These are phyloP conservation scores for Polydrusus cervinus DNA, from an alignment of 2,888 invertebrate species.

Conservation along the genomic window DNA sequence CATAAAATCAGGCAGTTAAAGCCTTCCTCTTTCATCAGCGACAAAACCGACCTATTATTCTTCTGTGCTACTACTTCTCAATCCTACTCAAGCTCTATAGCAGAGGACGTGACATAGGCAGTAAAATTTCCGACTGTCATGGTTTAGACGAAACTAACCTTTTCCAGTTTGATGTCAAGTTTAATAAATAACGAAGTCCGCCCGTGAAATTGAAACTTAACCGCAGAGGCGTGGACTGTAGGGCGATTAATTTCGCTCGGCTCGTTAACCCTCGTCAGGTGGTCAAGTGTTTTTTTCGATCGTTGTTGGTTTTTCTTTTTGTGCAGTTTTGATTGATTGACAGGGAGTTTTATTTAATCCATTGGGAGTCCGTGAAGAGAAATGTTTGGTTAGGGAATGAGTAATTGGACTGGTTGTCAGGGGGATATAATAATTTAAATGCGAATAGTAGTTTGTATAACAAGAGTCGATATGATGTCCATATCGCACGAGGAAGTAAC, in stretches of 20 bases:
- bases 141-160: background rate
- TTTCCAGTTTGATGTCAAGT: conserved; percentile 10
- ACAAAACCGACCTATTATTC: no score
- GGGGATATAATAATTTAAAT: no score
- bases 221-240: conserved; percentile 29
- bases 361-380: background rate
- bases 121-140: no score
- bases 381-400: background rate
- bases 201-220: conserved; percentile 34
- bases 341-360: conserved; percentile 2
- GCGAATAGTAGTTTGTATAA: no score
- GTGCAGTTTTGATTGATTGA: conserved; percentile 29
- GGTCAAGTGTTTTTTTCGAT: conserved; percentile 37
- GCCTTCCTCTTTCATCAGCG: no score
- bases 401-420: background rate
- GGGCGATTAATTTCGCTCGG: conserved; percentile 33
- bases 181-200: conserved; percentile 39
- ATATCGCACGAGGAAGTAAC: no score
- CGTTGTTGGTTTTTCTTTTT: conserved; percentile 10
- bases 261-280: conserved; percentile 47
- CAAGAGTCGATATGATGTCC: no score
- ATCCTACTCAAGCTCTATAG: no score
- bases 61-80: no score
- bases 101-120: no score
- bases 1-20: no score